Conservation (phyloP, 2,113 vertebrate genomes). For the Centropus unirufus region DNA sequence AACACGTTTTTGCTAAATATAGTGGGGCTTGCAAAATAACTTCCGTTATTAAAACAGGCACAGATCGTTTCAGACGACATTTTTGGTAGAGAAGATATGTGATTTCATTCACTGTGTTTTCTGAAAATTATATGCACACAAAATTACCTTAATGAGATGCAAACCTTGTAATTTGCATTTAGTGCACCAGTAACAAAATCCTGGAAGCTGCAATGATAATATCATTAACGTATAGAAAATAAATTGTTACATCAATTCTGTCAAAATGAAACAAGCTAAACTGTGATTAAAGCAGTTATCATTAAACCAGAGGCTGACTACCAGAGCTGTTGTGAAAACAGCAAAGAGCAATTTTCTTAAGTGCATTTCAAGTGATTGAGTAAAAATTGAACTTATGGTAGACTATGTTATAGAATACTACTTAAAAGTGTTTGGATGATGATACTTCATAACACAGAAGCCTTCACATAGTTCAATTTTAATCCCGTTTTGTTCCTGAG, state of each 20-base stretch:
- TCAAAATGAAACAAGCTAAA: constrained; percentile 70
- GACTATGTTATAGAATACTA: constrained; percentile 53
- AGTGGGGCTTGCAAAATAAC: constrained; percentile 40
- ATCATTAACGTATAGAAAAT: constrained; percentile 69
- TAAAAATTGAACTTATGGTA: constrained; percentile 66
- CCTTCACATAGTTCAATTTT: constrained; percentile 39
- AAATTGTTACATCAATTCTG: constrained; percentile 71
- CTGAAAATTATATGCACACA: constrained; percentile 57
- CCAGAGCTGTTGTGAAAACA: constrained; percentile 72
- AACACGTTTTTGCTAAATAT: constrained; percentile 39
- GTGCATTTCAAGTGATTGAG: constrained; percentile 72
- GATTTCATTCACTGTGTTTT: constrained; percentile 66
- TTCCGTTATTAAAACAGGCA: constrained; percentile 35
- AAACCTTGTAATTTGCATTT: constrained; percentile 54
- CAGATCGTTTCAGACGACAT: constrained; percentile 57
- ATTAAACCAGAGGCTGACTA: constrained; percentile 67
- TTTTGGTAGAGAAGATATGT: constrained; percentile 36
- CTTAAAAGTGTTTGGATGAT: constrained; percentile 62
- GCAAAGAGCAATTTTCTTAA: constrained; percentile 74
- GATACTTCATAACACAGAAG: constrained; percentile 64
- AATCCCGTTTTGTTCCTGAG: constrained; percentile 26
- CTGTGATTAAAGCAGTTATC: constrained; percentile 73
- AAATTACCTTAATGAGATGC: constrained; percentile 75
- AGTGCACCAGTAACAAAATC: constrained; percentile 32
- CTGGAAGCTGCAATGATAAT: constrained; percentile 37